These are phyloP conservation scores for Cheilosia variabilis DNA, from an alignment of 2,888 invertebrate genomes.

Conservation along the genomic window DNA sequence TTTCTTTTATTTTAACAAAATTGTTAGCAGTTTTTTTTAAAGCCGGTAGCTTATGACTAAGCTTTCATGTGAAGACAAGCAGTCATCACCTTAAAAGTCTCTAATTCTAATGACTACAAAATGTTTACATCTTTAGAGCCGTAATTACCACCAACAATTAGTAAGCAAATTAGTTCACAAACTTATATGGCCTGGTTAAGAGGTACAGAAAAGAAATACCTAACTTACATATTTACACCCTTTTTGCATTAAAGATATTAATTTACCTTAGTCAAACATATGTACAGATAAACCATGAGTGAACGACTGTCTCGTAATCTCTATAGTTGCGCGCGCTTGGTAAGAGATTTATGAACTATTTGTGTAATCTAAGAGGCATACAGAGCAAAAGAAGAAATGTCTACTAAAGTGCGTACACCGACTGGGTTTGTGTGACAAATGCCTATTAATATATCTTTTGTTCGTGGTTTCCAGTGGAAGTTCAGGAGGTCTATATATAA, in stretches of 20 bases:
- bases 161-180: background rate
- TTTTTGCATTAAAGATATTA: constrained; percentile 42
- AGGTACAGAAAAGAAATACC: background rate
- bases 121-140: no score
- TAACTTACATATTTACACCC: constrained; percentile 30
- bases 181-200: background rate
- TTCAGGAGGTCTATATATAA: constrained; percentile 19
- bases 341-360: constrained; percentile 54
- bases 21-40: no score
- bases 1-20: no score
- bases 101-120: no score
- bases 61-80: no score
- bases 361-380: constrained; percentile 52
- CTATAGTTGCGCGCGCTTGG: constrained; percentile 1
- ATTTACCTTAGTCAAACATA: constrained; percentile 44
- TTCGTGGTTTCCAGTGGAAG: constrained; percentile 32
- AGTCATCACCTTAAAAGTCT: no score
- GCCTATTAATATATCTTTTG: constrained; percentile 41
- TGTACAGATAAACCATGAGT: constrained; percentile 46
- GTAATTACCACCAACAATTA: constrained; percentile 18
- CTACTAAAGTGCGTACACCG: constrained; percentile 47
- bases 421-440: constrained; percentile 55
- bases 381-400: constrained; percentile 13
- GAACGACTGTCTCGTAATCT: constrained; percentile 42
- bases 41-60: no score